These are phyloP conservation scores for Ormyrus rosae DNA, from an alignment of 2,888 invertebrate genomes.

Conservation along the genomic window DNA sequence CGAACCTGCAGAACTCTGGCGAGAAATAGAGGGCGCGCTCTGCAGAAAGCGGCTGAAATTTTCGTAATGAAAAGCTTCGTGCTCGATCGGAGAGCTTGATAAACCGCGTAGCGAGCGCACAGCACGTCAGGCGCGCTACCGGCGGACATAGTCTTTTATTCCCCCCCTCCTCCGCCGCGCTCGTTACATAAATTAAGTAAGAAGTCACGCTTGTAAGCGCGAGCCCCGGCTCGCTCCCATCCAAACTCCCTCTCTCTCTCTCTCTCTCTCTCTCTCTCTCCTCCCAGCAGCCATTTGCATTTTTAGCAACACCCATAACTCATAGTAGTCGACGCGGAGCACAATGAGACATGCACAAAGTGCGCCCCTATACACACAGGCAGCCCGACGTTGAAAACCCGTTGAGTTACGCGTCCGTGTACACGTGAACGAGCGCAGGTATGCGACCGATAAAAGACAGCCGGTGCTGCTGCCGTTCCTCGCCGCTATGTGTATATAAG, in stretches of 20 bases:
- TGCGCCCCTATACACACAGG: not conserved
- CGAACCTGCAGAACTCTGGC: not conserved
- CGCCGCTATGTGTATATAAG: not conserved
- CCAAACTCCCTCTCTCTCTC: not conserved
- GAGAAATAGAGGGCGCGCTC: slow-evolving; percentile 10
- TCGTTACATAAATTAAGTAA: slow-evolving; percentile 57
- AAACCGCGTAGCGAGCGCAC: slow-evolving; percentile 19
- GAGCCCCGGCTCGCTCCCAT: not conserved
- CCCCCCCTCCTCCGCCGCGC: slow-evolving; percentile 12
- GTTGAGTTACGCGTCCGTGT: slow-evolving; percentile 17
- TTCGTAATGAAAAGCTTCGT: slow-evolving; percentile 48
- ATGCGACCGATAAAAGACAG: slow-evolving; percentile 39
- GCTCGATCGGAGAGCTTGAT: slow-evolving; percentile 42
- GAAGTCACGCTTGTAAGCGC: slow-evolving; percentile 46
- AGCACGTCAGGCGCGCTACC: slow-evolving; percentile 16
- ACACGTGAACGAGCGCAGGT: slow-evolving; percentile 5
- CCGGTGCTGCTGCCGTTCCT: slow-evolving; percentile 1
- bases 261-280: not conserved
- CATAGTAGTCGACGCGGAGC: slow-evolving; percentile 45
- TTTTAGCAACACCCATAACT: slow-evolving; percentile 56
- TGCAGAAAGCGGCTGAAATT: slow-evolving; percentile 30
- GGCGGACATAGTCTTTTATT: slow-evolving; percentile 12
- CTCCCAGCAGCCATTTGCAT: slow-evolving; percentile 43
- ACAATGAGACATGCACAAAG: slow-evolving; percentile 39
- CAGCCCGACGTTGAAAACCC: slow-evolving; percentile 2